These are phyloP conservation scores for Solenodon paradoxus DNA, from an alignment of 2,113 vertebrate species.

Conservation along the genomic window DNA sequence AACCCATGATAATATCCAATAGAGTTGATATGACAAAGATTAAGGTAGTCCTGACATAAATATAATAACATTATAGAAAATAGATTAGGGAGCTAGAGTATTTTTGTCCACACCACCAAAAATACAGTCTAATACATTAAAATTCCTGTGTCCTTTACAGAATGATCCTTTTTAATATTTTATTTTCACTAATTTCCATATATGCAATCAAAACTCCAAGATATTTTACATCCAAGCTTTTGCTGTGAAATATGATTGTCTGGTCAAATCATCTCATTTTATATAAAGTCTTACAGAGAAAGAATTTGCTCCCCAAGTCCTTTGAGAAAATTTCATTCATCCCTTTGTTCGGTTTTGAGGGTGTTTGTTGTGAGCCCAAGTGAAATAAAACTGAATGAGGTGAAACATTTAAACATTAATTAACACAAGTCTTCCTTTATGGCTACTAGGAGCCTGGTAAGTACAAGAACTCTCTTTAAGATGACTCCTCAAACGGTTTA, in stretches of 20 bases:
- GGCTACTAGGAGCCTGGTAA: background rate
- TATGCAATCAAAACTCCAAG: slow-evolving; percentile 36
- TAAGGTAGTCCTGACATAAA: slow-evolving; percentile 47
- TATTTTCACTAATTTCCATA: slow-evolving; percentile 58
- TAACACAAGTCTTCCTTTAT: background rate
- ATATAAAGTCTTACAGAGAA: slow-evolving; percentile 14
- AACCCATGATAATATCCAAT: background rate
- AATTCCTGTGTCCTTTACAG: slow-evolving; percentile 34
- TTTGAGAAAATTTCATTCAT: background rate
- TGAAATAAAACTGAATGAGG: background rate
- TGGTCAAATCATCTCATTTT: slow-evolving; percentile 24
- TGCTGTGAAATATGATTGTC: slow-evolving; percentile 21
- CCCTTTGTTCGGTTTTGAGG: background rate
- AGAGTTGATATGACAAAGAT: slow-evolving; percentile 1
- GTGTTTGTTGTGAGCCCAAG: background rate
- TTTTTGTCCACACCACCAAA: background rate
- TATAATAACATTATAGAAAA: slow-evolving; percentile 44
- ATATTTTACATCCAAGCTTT: slow-evolving; percentile 17
- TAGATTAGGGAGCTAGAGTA: background rate
- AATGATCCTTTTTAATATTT: slow-evolving; percentile 21
- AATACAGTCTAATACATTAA: slow-evolving; percentile 46
- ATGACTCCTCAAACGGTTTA: background rate
- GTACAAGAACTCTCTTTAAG: background rate
- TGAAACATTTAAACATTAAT: background rate
- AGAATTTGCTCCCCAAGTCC: background rate